Evolutionary conservation across 2,888 invertebrate species (phyloP), one percentile per base, ranked within the genome.

Genomic region (Coelopa pilipes): DNA sequence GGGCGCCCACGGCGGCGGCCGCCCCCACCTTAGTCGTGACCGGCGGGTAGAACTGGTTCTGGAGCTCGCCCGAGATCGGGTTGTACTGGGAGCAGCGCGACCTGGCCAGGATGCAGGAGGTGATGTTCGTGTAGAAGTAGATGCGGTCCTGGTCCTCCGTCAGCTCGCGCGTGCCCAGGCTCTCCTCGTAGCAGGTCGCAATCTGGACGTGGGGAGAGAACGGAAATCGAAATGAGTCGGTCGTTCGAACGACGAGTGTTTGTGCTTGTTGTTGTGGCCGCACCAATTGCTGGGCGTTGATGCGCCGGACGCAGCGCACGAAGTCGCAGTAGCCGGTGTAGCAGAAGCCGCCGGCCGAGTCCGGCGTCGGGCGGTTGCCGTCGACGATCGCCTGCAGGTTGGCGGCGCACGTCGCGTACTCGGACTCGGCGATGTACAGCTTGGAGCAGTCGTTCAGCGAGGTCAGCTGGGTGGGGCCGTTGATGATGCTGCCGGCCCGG

Each of bases 21-120:
- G 81, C 79, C 77, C 81, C 79, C 76, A 82, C 80, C 75, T 80
- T 80, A 77, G 79, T 46, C 17, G 53, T 15, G 13, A 55, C 34
- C 19, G 49, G 78, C 74, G 78, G 74, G 75, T 84, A 71, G 4
- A 88, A 88, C 46, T 90, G 89, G 53, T 89, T 88, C 85, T 91
- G 91, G 3, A 89, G 85, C 74, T 90, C 90, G 15, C 92, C 92
- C 1, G 92, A 92, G 72, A 92, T 91, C 3, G 92, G 92, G 83
- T 92, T 92, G 81, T 88, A 90, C 1, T 88, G 86, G 65, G 90
- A 89, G 85, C 92, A 92, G 71, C 92, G 89, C 1, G 91, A 86
- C 80, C 90, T 90, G 0, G 92, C 91, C 74, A 92, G 84, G 75
- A 92, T 89, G 82, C 92, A 92, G 12, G 92, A 90, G 2, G 92